phyloP scores from a whole-genome alignment of 2,113 vertebrate genomes.

The Pelobates fuscus region DNA sequence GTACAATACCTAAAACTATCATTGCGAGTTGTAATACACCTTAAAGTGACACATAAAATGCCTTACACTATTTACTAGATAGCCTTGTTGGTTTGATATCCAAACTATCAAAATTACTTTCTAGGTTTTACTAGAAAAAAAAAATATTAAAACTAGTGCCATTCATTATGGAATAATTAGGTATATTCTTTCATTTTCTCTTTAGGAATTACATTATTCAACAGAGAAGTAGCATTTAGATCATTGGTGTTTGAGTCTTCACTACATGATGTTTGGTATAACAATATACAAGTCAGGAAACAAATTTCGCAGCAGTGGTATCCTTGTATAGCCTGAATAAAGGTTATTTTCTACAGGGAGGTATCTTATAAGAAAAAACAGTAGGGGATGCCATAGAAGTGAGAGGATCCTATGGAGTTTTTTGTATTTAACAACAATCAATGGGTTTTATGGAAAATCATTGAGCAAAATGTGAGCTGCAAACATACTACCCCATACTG shows the following conservation, averaged over 20 bases:
- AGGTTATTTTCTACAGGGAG: constrained; percentile 84
- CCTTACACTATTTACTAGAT: too few relatives aligned
- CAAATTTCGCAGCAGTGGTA: constrained; percentile 79
- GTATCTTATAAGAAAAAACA: constrained; percentile 84
- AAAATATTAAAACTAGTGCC: too few relatives aligned
- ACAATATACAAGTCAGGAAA: constrained; percentile 73
- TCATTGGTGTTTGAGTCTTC: constrained; percentile 58
- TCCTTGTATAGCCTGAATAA: constrained; percentile 83
- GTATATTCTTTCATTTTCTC: neutral
- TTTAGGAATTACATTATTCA: neutral
- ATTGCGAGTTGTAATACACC: too few relatives aligned
- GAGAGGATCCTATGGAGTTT: constrained; percentile 81
- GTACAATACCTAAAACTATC: too few relatives aligned
- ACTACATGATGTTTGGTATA: constrained; percentile 65
- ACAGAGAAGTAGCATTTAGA: constrained; percentile 56
- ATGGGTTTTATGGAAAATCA: constrained; percentile 87
- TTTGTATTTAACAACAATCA: constrained; percentile 87
- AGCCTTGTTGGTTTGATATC: too few relatives aligned
- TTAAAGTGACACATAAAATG: too few relatives aligned
- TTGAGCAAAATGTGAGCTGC: constrained; percentile 79
- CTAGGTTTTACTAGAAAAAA: too few relatives aligned
- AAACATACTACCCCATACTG: constrained; percentile 81
- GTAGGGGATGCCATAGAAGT: constrained; percentile 79
- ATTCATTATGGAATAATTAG: neutral
- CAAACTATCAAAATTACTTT: too few relatives aligned